Conservation (phyloP, 2,113 vertebrate genomes). For the Antechinus stuartii region DNA sequence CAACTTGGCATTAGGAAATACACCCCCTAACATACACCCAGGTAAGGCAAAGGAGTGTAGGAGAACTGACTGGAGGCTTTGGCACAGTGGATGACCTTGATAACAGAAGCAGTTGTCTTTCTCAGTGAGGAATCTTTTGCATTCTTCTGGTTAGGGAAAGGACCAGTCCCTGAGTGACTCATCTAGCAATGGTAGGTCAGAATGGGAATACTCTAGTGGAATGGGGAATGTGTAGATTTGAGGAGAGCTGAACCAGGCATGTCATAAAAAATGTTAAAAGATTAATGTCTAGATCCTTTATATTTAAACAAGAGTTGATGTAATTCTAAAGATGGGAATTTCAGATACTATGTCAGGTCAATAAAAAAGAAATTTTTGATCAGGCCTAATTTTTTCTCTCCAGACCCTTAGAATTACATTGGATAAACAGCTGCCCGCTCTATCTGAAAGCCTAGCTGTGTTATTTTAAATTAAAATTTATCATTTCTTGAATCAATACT, state of each 20-base stretch:
- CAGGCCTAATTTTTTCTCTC: not conserved
- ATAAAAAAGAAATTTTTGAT: not conserved
- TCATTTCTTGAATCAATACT: constrained; percentile 36
- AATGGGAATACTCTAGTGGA: not conserved
- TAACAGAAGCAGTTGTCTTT: not conserved
- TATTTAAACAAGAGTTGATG: not conserved
- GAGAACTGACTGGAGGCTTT: not conserved
- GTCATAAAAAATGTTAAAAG: not conserved
- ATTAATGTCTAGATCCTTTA: not conserved
- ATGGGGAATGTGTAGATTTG: not conserved
- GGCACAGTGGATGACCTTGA: not conserved
- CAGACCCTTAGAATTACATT: not conserved
- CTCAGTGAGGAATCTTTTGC: not conserved
- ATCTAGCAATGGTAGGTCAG: not conserved
- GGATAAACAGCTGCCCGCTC: not conserved
- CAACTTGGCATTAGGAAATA: no score
- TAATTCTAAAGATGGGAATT: not conserved
- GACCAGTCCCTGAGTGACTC: not conserved
- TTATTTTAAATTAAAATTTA: constrained; percentile 37
- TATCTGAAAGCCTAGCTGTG: not conserved
- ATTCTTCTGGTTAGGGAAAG: not conserved
- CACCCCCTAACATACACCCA: no score
- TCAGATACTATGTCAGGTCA: not conserved
- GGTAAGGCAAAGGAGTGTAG: not conserved
- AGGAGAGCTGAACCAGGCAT: not conserved